Percentiles rank a stretch among this genome's conserved stretches.
These are phyloP conservation scores for Cherax quadricarinatus DNA, from an alignment of 1,140 invertebrate species.

Conservation along the genomic window DNA sequence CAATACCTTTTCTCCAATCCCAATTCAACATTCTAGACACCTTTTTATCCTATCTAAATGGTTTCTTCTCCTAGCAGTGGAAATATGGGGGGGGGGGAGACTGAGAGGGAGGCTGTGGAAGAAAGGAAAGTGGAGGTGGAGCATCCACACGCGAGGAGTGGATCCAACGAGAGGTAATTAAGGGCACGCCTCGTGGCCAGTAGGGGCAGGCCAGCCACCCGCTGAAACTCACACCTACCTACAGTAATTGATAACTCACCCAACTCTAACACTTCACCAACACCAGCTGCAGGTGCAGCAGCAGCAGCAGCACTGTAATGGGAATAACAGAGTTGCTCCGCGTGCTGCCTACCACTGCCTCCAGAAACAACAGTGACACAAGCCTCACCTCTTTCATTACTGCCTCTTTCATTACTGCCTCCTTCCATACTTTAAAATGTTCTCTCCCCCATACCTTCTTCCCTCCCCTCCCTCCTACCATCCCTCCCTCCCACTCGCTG, in stretches of 20 bases:
- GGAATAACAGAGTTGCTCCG: too few species aligned
- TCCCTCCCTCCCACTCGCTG: not conserved
- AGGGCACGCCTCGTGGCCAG: not conserved
- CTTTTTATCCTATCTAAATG: too few species aligned
- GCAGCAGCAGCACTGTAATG: too few species aligned
- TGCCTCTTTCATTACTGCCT: not conserved
- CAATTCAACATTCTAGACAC: too few species aligned
- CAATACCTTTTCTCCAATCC: too few species aligned
- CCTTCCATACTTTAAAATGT: not conserved
- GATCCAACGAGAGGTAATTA: conserved; percentile 36
- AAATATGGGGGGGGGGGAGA: too few species aligned
- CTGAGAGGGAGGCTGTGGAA: too few species aligned
- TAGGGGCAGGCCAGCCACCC: not conserved
- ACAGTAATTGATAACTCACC: conserved; percentile 55
- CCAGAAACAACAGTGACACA: too few species aligned
- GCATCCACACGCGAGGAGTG: conserved; percentile 19
- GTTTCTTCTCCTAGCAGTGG: too few species aligned
- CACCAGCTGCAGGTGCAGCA: not conserved
- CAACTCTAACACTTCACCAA: not conserved
- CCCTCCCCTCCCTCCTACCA: not conserved
- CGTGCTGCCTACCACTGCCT: too few species aligned
- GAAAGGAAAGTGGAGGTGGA: too few species aligned
- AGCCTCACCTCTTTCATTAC: too few species aligned
- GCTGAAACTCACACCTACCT: conserved; percentile 53
- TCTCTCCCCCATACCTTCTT: not conserved